Conservation (phyloP, 2,888 invertebrate genomes). For the Macaria liturata region DNA sequence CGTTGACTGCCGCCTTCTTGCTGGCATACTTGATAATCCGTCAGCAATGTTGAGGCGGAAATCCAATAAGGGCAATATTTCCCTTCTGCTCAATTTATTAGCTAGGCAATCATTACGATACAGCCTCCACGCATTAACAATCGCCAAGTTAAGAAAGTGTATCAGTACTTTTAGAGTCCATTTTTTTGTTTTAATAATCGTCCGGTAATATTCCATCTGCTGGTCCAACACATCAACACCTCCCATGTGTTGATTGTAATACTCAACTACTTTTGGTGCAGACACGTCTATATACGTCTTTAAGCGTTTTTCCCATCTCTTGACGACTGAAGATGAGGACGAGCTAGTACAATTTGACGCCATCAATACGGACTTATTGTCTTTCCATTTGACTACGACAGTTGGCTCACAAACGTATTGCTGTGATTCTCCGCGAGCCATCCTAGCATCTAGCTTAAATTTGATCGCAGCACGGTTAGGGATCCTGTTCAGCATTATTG, state of each 20-base stretch:
- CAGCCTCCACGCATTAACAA: constrained; percentile 36
- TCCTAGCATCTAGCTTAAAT: constrained; percentile 30
- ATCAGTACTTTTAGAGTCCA: constrained; percentile 41
- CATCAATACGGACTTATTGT: constrained; percentile 35
- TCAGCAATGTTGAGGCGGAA: constrained; percentile 5
- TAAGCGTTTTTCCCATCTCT: constrained; percentile 29
- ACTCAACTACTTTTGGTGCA: not conserved
- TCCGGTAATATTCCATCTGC: not conserved
- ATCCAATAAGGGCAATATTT: constrained; percentile 5
- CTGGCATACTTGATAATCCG: constrained; percentile 10
- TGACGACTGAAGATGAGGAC: constrained; percentile 8
- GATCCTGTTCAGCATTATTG: constrained; percentile 20
- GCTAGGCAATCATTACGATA: not conserved
- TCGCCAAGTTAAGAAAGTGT: constrained; percentile 36
- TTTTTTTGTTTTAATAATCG: constrained; percentile 40
- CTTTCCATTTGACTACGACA: constrained; percentile 34
- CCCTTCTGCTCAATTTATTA: not conserved
- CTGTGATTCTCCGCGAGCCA: constrained; percentile 31
- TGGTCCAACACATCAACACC: not conserved
- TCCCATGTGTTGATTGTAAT: not conserved
- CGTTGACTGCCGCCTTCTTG: too few species aligned
- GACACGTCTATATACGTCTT: not conserved
- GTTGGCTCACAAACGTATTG: constrained; percentile 21
- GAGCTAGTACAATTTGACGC: constrained; percentile 25
- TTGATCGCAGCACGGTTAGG: constrained; percentile 21